These are phyloP conservation scores for Athene cunicularia DNA, from an alignment of 2,113 vertebrate genomes.

Conservation along the genomic window DNA sequence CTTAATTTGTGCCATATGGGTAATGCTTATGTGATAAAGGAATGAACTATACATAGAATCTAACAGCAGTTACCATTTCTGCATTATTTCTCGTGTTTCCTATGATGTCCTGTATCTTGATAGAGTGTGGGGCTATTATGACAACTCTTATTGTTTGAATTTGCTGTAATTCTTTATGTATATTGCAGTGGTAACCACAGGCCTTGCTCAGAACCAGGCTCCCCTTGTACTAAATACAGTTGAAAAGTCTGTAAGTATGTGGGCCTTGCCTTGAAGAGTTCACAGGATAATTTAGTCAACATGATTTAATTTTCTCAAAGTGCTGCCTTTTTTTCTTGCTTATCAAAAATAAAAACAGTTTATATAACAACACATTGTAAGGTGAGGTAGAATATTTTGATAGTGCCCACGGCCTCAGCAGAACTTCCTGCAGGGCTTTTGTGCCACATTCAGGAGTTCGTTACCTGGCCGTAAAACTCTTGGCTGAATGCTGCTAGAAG, in stretches of 20 bases:
- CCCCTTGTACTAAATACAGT: neutral
- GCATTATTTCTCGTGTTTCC: neutral
- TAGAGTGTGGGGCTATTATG: neutral
- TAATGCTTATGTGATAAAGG: neutral
- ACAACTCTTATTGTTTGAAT: neutral
- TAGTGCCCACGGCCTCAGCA: neutral
- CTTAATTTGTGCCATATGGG: neutral
- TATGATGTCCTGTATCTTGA: conserved; percentile 16
- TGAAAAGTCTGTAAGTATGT: neutral
- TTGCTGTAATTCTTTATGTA: neutral
- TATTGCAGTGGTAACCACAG: neutral
- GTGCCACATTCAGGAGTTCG: neutral
- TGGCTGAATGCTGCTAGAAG: neutral
- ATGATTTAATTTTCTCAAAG: conserved; percentile 13
- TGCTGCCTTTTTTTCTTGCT: neutral
- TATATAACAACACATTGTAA: neutral
- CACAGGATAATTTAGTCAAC: neutral
- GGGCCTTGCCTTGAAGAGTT: neutral
- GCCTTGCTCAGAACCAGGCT: neutral
- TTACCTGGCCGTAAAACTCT: neutral
- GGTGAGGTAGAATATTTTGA: neutral
- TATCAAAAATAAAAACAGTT: neutral
- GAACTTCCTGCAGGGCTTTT: neutral
- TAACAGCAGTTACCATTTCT: conserved; percentile 1
- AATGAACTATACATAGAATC: neutral